phyloP scores from a whole-genome alignment of 2,797 vertebrate species.

The Gadopsis marmoratus region DNA sequence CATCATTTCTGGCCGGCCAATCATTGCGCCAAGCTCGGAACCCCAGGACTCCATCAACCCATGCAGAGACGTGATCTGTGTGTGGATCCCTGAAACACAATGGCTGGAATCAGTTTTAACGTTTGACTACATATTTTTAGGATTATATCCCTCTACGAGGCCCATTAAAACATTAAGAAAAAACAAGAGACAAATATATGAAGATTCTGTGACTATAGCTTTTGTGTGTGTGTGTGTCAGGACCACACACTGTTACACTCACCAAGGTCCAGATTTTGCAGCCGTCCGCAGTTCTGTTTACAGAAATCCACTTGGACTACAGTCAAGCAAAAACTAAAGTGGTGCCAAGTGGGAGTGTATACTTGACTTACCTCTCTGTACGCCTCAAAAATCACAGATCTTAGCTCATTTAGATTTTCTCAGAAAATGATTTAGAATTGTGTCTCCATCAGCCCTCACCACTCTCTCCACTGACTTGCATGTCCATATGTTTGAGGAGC shows the following conservation, averaged over 20 bases:
- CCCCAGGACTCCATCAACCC: slow-evolving; percentile 81
- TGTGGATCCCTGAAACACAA: slow-evolving; percentile 79
- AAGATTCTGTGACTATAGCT: background rate
- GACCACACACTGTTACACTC: background rate
- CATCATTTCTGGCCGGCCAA: slow-evolving; percentile 42
- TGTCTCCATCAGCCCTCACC: slow-evolving; percentile 76
- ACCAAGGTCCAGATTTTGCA: slow-evolving; percentile 3
- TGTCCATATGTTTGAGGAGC: slow-evolving; percentile 79
- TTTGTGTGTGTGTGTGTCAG: background rate
- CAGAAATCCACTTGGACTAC: background rate
- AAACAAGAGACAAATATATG: background rate
- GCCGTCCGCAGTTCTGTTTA: slow-evolving; percentile 3
- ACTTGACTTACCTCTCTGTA: background rate
- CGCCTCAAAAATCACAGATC: background rate
- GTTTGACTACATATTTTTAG: background rate
- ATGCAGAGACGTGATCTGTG: slow-evolving; percentile 77
- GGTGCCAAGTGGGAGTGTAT: background rate
- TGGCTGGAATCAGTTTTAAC: slow-evolving; percentile 8
- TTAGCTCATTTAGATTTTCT: background rate
- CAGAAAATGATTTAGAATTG: background rate
- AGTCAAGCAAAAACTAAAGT: slow-evolving; percentile 5
- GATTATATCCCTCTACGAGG: background rate
- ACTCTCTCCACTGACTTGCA: slow-evolving; percentile 83
- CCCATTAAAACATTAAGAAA: background rate
- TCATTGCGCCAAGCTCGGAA: slow-evolving; percentile 67